Percentiles rank a stretch among this genome's conserved stretches.
Conservation (phyloP, 2,797 vertebrate genomes). For the Sebastes cheni region DNA sequence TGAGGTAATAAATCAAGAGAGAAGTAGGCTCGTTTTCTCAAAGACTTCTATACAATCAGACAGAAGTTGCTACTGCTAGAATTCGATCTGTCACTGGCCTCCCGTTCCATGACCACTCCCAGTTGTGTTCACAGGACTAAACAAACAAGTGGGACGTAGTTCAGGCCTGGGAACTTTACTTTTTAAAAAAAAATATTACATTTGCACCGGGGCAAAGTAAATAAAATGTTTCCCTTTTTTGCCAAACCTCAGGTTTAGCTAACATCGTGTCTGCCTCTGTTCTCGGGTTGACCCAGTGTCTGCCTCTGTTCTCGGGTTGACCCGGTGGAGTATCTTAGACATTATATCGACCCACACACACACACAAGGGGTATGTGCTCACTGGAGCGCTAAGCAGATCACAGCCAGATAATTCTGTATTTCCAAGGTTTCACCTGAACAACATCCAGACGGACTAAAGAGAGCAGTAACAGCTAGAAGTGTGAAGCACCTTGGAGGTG, state of each 20-base stretch:
- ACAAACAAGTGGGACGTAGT: not conserved
- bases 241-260: not conserved
- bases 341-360: not conserved
- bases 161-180: not conserved
- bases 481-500: not conserved
- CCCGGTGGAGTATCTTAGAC: not conserved
- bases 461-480: not conserved
- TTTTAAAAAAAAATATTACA: not conserved
- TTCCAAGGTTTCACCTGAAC: constrained; percentile 14
- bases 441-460: not conserved
- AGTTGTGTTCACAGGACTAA: not conserved
- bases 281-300: too few relatives aligned
- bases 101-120: not conserved
- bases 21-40: too few relatives aligned
- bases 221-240: not conserved
- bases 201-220: not conserved
- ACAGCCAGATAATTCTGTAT: constrained; percentile 21
- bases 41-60: too few relatives aligned
- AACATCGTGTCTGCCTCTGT: not conserved
- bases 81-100: not conserved
- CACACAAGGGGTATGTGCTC: not conserved
- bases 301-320: not conserved
- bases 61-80: too few relatives aligned
- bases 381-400: constrained; percentile 4
- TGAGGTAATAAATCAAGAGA: too few relatives aligned